Conservation (phyloP, 2,797 vertebrate species). For the Menidia menidia region DNA sequence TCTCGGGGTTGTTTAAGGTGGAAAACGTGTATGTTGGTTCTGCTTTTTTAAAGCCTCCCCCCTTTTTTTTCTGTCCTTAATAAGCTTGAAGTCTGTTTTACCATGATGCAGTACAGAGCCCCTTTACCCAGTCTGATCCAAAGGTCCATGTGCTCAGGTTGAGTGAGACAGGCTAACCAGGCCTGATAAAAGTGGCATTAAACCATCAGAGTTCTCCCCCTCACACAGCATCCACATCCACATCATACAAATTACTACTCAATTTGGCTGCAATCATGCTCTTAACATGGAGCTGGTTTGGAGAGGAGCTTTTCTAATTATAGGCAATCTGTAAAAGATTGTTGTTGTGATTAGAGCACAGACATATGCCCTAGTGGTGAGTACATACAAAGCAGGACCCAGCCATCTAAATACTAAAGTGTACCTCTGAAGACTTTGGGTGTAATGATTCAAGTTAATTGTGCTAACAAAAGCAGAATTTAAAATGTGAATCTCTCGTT, state of each 20-base stretch:
- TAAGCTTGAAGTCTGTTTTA: slow-evolving; percentile 58
- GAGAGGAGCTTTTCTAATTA: slow-evolving; percentile 83
- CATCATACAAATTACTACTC: slow-evolving; percentile 83
- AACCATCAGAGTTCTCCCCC: slow-evolving; percentile 73
- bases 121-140: slow-evolving; percentile 41
- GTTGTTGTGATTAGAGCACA: slow-evolving; percentile 80
- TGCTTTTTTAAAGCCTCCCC: slow-evolving; percentile 43
- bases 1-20: slow-evolving; percentile 68
- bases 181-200: slow-evolving; percentile 79
- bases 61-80: slow-evolving; percentile 30
- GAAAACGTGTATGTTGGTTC: slow-evolving; percentile 62
- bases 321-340: slow-evolving; percentile 82
- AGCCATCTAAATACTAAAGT: slow-evolving; percentile 41
- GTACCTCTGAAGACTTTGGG: slow-evolving; percentile 9
- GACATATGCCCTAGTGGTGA: slow-evolving; percentile 69
- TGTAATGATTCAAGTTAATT: slow-evolving; percentile 1
- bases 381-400: slow-evolving; percentile 67
- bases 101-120: slow-evolving; percentile 57
- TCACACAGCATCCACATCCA: slow-evolving; percentile 70
- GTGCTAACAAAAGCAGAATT: not conserved
- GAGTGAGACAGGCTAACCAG: slow-evolving; percentile 65
- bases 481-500: not conserved
- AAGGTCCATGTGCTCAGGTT: slow-evolving; percentile 49
- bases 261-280: slow-evolving; percentile 84
- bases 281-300: slow-evolving; percentile 83